Evolutionary conservation across 2,113 vertebrate species (phyloP).

Genomic region (Paramisgurnus dabryanus): DNA sequence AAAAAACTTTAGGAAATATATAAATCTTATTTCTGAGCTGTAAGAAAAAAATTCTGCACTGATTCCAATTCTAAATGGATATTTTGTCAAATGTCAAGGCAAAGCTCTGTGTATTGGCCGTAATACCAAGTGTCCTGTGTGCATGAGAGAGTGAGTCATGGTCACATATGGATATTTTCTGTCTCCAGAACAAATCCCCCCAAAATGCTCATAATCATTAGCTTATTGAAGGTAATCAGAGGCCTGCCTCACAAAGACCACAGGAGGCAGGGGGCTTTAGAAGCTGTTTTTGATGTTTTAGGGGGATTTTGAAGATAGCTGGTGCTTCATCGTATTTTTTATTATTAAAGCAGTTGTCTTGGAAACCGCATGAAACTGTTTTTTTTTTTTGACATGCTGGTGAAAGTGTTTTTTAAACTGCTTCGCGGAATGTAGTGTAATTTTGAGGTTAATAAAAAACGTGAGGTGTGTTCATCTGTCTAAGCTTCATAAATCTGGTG

Average conservation of each 20-base stretch:
- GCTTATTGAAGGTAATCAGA: constrained; percentile 22
- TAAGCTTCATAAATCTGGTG: constrained; percentile 7
- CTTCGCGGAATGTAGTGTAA: neutral
- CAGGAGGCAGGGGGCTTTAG: neutral
- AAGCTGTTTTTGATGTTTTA: constrained; percentile 17
- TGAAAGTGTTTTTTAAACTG: constrained; percentile 3
- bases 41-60: neutral
- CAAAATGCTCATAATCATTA: constrained; percentile 22
- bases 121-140: neutral
- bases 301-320: constrained; percentile 21
- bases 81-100: neutral
- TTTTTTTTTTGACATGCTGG: neutral
- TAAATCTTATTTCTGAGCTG: neutral
- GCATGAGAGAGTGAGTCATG: neutral
- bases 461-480: constrained; percentile 10
- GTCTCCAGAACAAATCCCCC: neutral
- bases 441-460: constrained; percentile 2
- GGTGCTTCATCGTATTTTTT: neutral
- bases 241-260: constrained; percentile 29
- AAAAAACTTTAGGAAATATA: neutral
- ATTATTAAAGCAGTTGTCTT: constrained; percentile 31
- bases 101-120: neutral
- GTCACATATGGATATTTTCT: constrained; percentile 14
- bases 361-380: constrained; percentile 16
- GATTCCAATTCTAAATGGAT: neutral